Evolutionary conservation across 2,888 invertebrate genomes (phyloP).

Genomic region (Cosmia trapezina): DNA sequence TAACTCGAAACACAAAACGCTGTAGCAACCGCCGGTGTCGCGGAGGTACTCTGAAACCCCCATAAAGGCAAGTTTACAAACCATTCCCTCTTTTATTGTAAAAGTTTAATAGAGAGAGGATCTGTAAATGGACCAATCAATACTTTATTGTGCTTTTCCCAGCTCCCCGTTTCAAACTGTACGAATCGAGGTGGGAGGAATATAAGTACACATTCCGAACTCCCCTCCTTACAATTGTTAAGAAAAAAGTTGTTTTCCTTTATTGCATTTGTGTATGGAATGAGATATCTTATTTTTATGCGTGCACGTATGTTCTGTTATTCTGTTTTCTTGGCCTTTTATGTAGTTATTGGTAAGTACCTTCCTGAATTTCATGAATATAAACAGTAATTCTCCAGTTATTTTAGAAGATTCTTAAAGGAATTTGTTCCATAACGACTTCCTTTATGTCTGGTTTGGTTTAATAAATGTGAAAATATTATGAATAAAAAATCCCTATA

Average conservation of each 20-base stretch:
- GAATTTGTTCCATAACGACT: background rate
- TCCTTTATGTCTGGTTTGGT: background rate
- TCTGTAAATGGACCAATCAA: constrained; percentile 82
- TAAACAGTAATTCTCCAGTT: background rate
- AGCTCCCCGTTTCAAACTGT: constrained; percentile 67
- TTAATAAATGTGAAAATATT: background rate
- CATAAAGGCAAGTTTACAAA: constrained; percentile 72
- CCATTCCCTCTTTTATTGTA: constrained; percentile 79
- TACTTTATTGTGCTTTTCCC: constrained; percentile 80
- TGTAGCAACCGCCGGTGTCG: constrained; percentile 42
- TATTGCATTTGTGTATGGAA: constrained; percentile 61
- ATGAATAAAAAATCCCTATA: background rate
- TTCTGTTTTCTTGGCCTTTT: constrained; percentile 32
- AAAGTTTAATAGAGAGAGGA: constrained; percentile 83
- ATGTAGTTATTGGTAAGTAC: constrained; percentile 17
- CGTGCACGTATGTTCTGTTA: constrained; percentile 43
- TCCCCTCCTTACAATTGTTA: constrained; percentile 62
- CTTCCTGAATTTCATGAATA: constrained; percentile 6
- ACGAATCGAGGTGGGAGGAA: constrained; percentile 61
- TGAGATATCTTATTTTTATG: constrained; percentile 61
- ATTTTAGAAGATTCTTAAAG: background rate
- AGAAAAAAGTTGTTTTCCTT: constrained; percentile 65
- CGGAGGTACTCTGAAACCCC: constrained; percentile 58
- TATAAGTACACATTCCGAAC: constrained; percentile 64
- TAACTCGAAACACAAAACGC: constrained; percentile 48